Percentiles rank a stretch among this genome's conserved stretches.
Conservation (phyloP, 2,797 vertebrate genomes). For the Gymnopithys bicolor region DNA sequence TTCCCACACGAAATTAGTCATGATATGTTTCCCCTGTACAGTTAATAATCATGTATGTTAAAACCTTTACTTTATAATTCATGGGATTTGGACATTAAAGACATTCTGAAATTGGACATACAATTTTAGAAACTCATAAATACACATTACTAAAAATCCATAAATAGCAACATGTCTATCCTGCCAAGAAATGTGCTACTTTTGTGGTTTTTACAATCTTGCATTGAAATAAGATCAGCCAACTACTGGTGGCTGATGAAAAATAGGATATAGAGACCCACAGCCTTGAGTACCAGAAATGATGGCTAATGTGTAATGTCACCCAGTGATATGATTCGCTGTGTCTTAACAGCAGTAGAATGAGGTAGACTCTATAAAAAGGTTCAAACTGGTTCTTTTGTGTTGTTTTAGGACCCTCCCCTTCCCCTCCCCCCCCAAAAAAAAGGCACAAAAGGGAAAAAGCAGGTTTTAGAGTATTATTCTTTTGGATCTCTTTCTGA, state of each 20-base stretch:
- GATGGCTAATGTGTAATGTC: neutral
- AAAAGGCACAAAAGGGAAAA: neutral
- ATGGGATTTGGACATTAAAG: constrained; percentile 32
- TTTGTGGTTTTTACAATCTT: constrained; percentile 7
- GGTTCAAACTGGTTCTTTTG: neutral
- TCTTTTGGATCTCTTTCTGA: neutral
- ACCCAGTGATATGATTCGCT: neutral
- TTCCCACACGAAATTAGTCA: constrained; percentile 46
- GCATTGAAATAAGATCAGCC: neutral
- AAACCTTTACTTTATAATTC: constrained; percentile 58
- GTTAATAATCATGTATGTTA: constrained; percentile 46
- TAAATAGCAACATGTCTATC: constrained; percentile 54
- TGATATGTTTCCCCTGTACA: constrained; percentile 11
- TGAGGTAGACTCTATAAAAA: neutral
- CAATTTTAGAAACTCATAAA: constrained; percentile 65
- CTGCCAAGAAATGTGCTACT: constrained; percentile 45
- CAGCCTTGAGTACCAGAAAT: neutral
- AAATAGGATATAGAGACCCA: neutral
- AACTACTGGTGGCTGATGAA: neutral
- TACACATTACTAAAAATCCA: constrained; percentile 38
- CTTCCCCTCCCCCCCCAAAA: no score
- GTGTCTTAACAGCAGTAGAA: neutral
- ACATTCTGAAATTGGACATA: constrained; percentile 42
- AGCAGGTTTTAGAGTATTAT: neutral
- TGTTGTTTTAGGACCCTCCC: neutral